These are phyloP conservation scores for Aplysina aerophoba DNA, from an alignment of 37 sponge, comb jelly and placozoan genomes.

Conservation along the genomic window DNA sequence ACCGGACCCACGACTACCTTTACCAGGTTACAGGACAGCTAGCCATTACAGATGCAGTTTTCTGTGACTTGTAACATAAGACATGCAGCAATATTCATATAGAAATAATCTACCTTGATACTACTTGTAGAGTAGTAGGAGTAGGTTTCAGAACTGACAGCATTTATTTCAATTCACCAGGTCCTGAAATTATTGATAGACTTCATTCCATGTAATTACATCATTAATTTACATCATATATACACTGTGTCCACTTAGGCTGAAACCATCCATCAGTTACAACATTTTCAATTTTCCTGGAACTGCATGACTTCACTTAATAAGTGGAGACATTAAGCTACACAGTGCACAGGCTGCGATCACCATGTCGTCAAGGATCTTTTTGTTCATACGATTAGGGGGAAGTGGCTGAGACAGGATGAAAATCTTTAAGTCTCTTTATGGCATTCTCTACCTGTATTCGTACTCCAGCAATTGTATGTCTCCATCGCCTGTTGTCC, in stretches of 20 bases:
- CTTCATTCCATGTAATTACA: too few relatives aligned
- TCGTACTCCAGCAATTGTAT: constrained; percentile 6
- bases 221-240: too few relatives aligned
- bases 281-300: too few relatives aligned
- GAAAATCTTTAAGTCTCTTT: constrained; percentile 35
- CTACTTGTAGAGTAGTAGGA: background rate
- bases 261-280: too few relatives aligned
- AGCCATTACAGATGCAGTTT: background rate
- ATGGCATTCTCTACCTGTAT: constrained; percentile 40
- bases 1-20: constrained; percentile 4
- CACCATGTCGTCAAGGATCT: constrained; percentile 53
- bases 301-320: too few relatives aligned
- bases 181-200: background rate
- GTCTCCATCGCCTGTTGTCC: constrained; percentile 1
- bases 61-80: background rate
- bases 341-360: constrained; percentile 40
- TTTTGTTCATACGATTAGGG: constrained; percentile 29
- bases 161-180: background rate
- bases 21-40: constrained; percentile 18
- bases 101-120: constrained; percentile 1
- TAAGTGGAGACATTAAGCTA: constrained; percentile 35
- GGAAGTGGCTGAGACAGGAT: background rate
- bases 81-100: background rate
- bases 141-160: background rate
- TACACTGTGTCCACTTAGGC: too few relatives aligned